phyloP scores from a whole-genome alignment of 2,113 vertebrate species.

The Sylvia atricapilla region DNA sequence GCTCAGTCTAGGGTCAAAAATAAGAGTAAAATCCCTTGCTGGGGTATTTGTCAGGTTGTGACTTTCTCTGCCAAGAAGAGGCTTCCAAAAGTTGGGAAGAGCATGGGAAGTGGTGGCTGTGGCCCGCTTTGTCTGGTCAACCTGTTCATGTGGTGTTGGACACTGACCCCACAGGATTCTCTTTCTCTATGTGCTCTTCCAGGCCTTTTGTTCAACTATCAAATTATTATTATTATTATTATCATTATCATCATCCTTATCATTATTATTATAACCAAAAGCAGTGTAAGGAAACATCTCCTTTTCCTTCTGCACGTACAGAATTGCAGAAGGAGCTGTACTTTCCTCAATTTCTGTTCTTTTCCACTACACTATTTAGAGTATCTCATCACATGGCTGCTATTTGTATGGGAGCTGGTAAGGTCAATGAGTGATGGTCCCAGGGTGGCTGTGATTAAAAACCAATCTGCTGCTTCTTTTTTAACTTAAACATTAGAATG shows the following conservation, averaged over 20 bases:
- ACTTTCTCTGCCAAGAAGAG: background rate
- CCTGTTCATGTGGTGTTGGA: background rate
- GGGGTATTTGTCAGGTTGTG: background rate
- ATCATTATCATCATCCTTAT: background rate
- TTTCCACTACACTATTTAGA: background rate
- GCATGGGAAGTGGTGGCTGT: accelerated
- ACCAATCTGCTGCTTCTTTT: background rate
- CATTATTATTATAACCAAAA: background rate
- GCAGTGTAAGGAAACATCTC: background rate
- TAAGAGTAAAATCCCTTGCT: background rate
- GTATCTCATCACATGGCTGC: accelerated
- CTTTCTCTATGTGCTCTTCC: background rate
- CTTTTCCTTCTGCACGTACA: background rate
- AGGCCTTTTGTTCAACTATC: background rate
- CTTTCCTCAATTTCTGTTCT: background rate
- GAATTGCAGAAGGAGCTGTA: background rate
- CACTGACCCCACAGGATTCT: background rate
- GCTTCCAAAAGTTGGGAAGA: background rate
- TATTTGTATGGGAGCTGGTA: background rate
- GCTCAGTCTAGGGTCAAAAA: background rate
- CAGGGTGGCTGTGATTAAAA: background rate
- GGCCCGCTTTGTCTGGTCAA: background rate
- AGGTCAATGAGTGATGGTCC: background rate
- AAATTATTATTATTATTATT: background rate
- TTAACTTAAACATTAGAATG: background rate